phyloP scores from a whole-genome alignment of 2,113 vertebrate species.

The Smithornis capensis region DNA sequence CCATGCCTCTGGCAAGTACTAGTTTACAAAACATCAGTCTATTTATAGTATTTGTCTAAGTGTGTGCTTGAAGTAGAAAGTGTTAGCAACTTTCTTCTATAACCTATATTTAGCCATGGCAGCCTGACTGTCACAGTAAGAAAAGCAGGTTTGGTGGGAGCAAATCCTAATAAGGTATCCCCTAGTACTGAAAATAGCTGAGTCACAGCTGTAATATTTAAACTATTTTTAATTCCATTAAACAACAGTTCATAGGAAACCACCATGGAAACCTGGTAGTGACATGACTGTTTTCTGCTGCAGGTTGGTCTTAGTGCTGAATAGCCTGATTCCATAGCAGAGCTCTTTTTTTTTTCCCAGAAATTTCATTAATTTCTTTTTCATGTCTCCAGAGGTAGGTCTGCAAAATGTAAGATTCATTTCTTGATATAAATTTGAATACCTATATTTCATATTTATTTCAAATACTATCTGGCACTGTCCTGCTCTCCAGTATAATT shows the following conservation, averaged over 20 bases:
- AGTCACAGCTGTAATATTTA: not conserved
- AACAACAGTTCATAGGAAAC: slow-evolving; percentile 6
- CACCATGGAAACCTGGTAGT: not conserved
- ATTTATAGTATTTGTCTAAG: slow-evolving; percentile 27
- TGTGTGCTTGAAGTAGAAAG: not conserved
- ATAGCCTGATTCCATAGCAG: not conserved
- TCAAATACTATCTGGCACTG: not conserved
- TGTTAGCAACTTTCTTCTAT: slow-evolving; percentile 10
- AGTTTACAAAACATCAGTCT: slow-evolving; percentile 27
- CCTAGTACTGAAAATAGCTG: not conserved
- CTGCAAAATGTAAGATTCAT: not conserved
- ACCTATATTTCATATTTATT: not conserved
- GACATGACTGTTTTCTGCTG: not conserved
- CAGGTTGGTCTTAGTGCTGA: not conserved
- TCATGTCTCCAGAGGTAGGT: not conserved
- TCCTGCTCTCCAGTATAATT: not conserved
- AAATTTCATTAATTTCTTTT: not conserved
- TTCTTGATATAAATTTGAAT: not conserved
- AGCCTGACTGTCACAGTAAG: not conserved
- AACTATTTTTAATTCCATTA: not conserved
- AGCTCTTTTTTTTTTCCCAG: not conserved
- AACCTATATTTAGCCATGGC: slow-evolving; percentile 2
- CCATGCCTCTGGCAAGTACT: not conserved
- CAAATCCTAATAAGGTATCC: slow-evolving; percentile 40
- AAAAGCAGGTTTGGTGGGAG: slow-evolving; percentile 1